These are phyloP conservation scores for Lordiphosa andalusiaca DNA, from an alignment of 2,888 invertebrate genomes.

Conservation along the genomic window DNA sequence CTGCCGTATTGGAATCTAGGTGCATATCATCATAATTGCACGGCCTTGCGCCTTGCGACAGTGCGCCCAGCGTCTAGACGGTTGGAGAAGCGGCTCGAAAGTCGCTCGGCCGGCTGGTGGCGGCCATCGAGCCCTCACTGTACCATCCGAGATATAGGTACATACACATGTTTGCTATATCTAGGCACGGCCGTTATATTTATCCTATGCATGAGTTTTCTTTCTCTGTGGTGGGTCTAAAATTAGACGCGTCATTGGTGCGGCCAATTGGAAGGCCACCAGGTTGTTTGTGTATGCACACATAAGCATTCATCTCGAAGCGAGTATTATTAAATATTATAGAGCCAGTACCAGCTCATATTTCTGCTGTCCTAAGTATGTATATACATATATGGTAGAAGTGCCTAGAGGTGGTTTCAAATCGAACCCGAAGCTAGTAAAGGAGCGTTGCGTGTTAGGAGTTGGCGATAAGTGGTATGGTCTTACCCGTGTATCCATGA, in stretches of 20 bases:
- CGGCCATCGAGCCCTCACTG: conserved; percentile 11
- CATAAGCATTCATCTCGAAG: conserved; percentile 3
- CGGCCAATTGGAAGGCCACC: conserved; percentile 10
- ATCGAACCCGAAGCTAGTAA: not conserved
- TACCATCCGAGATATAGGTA: conserved; percentile 14
- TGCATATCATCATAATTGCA: conserved; percentile 7
- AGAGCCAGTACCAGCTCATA: conserved; percentile 3
- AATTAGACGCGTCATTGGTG: conserved; percentile 14
- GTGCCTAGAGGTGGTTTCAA: not conserved
- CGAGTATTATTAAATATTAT: conserved; percentile 11
- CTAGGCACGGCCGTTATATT: conserved; percentile 18
- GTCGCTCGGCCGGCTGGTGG: no score
- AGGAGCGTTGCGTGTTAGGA: conserved; percentile 3
- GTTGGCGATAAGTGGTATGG: conserved; percentile 30
- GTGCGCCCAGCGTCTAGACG: not conserved
- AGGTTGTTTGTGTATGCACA: conserved; percentile 2
- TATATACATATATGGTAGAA: not conserved
- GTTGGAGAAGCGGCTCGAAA: no score
- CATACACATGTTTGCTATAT: conserved; percentile 14
- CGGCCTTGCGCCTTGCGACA: conserved; percentile 1
- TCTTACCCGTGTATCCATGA: conserved; percentile 95
- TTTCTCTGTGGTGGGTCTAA: conserved; percentile 5
- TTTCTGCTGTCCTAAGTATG: not conserved
- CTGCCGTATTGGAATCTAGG: conserved; percentile 6
- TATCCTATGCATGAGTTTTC: conserved; percentile 10